A percentile compares a stretch with the other conserved stretches of the same genome.
Conservation (phyloP, 2,797 vertebrate species). For the Liasis olivaceus region DNA sequence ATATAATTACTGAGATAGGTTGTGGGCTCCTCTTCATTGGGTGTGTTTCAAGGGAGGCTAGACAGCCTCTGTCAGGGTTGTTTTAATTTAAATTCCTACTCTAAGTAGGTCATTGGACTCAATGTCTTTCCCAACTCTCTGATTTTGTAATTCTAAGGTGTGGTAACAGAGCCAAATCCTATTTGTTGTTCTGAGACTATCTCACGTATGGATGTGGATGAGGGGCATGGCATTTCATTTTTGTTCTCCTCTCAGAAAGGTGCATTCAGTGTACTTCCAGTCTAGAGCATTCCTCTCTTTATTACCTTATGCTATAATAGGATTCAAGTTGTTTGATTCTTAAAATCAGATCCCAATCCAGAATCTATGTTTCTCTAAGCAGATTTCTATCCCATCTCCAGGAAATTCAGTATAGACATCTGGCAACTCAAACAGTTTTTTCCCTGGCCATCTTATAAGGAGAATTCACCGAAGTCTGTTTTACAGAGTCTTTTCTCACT, state of each 20-base stretch:
- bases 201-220: neutral
- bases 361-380: neutral
- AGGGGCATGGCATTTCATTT: neutral
- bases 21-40: neutral
- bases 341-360: neutral
- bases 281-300: neutral
- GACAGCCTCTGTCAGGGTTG: neutral
- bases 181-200: neutral
- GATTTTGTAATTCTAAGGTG: neutral
- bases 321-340: neutral
- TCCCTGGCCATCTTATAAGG: neutral
- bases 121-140: neutral
- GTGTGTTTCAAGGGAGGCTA: neutral
- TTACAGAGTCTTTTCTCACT: neutral
- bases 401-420: neutral
- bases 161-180: neutral
- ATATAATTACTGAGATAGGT: neutral
- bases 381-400: neutral
- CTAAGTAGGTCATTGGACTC: neutral
- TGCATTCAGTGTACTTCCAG: neutral
- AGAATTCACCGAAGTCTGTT: neutral
- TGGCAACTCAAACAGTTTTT: neutral
- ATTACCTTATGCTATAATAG: neutral
- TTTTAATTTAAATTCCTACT: neutral
- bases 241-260: neutral